A percentile compares a stretch with the other conserved stretches of the same genome.
Conservation (phyloP, 2,888 invertebrate species). For the Margaritifera margaritifera region DNA sequence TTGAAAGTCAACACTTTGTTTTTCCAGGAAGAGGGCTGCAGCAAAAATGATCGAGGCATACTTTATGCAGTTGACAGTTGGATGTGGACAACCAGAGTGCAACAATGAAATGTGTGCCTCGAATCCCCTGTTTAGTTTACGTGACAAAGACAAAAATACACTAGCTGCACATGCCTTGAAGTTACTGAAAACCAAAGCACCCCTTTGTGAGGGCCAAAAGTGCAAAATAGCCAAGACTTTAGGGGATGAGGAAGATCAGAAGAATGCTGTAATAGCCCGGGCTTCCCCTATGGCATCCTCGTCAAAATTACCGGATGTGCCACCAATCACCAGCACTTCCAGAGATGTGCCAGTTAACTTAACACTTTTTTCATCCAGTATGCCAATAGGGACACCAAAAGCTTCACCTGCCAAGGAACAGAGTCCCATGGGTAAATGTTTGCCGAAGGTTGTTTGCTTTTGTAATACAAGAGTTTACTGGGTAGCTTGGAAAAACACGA, state of each 20-base stretch:
- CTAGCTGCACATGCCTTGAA: conserved; percentile 92
- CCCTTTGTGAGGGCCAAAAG: conserved; percentile 80
- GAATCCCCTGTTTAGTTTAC: conserved; percentile 74
- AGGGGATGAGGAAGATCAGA: conserved; percentile 1
- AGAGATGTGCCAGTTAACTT: background rate
- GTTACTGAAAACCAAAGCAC: conserved; percentile 87
- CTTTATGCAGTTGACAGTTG: conserved; percentile 92
- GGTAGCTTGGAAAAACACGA: too few relatives aligned
- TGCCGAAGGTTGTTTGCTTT: background rate
- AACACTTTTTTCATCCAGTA: conserved; percentile 10
- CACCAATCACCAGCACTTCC: background rate
- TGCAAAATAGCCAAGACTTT: conserved; percentile 59
- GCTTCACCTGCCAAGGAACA: conserved; percentile 6
- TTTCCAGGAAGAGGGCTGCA: conserved; percentile 76
- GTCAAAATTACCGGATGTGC: conserved; percentile 10
- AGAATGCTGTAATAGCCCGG: conserved; percentile 1
- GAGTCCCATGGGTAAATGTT: conserved; percentile 14
- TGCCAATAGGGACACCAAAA: conserved; percentile 14
- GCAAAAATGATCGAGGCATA: conserved; percentile 89
- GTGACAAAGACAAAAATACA: conserved; percentile 86
- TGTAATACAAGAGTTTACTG: too few relatives aligned
- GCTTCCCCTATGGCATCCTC: conserved; percentile 11
- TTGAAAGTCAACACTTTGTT: conserved; percentile 4
- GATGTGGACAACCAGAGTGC: conserved; percentile 92
- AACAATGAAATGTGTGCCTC: conserved; percentile 91